Evolutionary conservation across 2,797 vertebrate species (phyloP).

Genomic region (Malurus splendens): DNA sequence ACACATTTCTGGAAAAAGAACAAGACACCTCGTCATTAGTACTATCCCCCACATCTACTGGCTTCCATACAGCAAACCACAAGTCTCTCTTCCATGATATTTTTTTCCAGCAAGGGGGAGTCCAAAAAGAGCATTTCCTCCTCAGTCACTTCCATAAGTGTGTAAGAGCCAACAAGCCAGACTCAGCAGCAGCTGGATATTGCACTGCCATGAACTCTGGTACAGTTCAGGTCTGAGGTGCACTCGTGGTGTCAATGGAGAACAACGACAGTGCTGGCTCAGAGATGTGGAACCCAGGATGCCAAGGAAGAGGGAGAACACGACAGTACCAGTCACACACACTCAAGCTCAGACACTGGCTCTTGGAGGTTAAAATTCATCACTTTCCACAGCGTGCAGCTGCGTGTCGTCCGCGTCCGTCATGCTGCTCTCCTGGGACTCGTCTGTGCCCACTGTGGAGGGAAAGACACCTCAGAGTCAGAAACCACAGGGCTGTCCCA

Average conservation of each 20-base stretch:
- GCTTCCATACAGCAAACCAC: conserved; percentile 65
- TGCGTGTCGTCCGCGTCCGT: conserved; percentile 95
- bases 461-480: neutral
- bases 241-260: conserved; percentile 44
- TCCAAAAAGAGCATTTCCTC: conserved; percentile 58
- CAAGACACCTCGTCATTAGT: conserved; percentile 68
- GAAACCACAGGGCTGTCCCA: rapidly evolving
- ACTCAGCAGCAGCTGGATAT: conserved; percentile 67
- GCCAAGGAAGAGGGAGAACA: conserved; percentile 64
- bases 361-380: conserved; percentile 85
- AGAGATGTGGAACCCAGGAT: conserved; percentile 62
- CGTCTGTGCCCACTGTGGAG: conserved; percentile 82
- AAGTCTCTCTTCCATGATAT: conserved; percentile 73
- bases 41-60: conserved; percentile 62
- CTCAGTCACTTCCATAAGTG: conserved; percentile 55
- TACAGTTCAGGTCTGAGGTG: conserved; percentile 54
- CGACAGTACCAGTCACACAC: conserved; percentile 67
- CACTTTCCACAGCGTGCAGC: conserved; percentile 93
- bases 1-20: conserved; percentile 67
- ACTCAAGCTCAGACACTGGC: conserved; percentile 56
- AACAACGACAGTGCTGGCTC: conserved; percentile 63
- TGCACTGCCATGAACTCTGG: conserved; percentile 70
- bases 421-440: conserved; percentile 94
- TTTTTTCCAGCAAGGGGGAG: conserved; percentile 65
- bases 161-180: conserved; percentile 60